These are phyloP conservation scores for Proterorhinus semilunaris DNA, from an alignment of 2,113 vertebrate genomes.

Conservation along the genomic window DNA sequence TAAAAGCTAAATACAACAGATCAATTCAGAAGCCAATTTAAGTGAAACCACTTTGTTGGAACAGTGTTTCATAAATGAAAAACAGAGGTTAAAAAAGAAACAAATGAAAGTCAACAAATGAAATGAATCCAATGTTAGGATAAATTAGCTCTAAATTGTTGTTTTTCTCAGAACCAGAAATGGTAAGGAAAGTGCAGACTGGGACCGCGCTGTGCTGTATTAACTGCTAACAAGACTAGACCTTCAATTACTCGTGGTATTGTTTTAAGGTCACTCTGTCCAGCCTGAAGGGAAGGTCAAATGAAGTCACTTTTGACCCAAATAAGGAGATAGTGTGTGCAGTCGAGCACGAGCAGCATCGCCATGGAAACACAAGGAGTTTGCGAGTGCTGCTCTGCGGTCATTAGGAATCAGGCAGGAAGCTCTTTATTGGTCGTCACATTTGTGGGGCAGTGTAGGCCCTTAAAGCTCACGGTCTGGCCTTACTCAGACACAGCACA, in stretches of 20 bases:
- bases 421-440: slow-evolving; percentile 58
- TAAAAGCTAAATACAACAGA: too few relatives aligned
- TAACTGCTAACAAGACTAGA: neutral
- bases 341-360: slow-evolving; percentile 16
- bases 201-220: neutral
- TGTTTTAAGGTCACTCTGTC: neutral
- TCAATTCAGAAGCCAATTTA: too few relatives aligned
- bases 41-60: too few relatives aligned
- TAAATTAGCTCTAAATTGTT: neutral
- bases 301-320: slow-evolving; percentile 32
- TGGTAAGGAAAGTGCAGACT: neutral
- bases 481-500: slow-evolving; percentile 20
- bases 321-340: slow-evolving; percentile 24
- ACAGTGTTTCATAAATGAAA: too few relatives aligned
- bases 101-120: neutral
- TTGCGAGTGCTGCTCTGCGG: slow-evolving; percentile 34
- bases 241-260: neutral
- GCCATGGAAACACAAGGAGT: slow-evolving; percentile 46
- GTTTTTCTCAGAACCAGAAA: too few relatives aligned
- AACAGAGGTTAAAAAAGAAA: too few relatives aligned
- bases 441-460: slow-evolving; percentile 29
- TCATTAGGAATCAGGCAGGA: slow-evolving; percentile 61
- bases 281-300: slow-evolving; percentile 1
- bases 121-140: neutral
- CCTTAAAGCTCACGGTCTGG: slow-evolving; percentile 19